These are phyloP conservation scores for Cichladusa arquata DNA, from an alignment of 2,113 vertebrate species.

Conservation along the genomic window DNA sequence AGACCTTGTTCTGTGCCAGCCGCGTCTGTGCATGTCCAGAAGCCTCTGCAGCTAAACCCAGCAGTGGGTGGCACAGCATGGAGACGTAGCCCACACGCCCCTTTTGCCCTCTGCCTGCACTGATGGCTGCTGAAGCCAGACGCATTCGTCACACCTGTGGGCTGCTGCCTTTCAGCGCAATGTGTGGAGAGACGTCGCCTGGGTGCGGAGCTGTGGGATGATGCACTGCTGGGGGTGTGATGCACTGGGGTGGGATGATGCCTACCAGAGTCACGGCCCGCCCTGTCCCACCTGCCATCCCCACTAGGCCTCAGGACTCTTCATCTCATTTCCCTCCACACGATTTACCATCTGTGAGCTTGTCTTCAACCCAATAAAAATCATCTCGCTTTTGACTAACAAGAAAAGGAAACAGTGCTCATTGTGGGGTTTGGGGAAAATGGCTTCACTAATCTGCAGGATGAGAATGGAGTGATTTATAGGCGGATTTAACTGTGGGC, in stretches of 20 bases:
- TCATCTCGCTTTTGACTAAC: constrained; percentile 89
- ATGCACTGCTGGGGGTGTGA: not conserved
- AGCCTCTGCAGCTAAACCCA: not conserved
- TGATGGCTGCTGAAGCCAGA: not conserved
- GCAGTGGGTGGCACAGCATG: not conserved
- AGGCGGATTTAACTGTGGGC: constrained; percentile 89
- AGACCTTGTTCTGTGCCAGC: not conserved
- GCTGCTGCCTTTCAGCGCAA: not conserved
- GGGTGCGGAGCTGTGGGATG: not conserved
- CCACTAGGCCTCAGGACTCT: constrained; percentile 56
- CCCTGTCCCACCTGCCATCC: constrained; percentile 29
- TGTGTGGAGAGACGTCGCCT: fast-evolving
- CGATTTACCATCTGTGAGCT: constrained; percentile 90
- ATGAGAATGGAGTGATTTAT: constrained; percentile 94
- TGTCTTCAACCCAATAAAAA: constrained; percentile 88
- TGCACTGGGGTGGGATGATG: not conserved
- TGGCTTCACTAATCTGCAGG: constrained; percentile 93
- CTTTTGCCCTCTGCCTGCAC: fast-evolving
- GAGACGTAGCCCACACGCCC: fast-evolving
- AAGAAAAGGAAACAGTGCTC: constrained; percentile 93
- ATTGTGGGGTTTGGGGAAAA: constrained; percentile 92
- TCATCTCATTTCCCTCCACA: constrained; percentile 84
- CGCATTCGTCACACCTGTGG: not conserved
- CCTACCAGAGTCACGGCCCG: not conserved
- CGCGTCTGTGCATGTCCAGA: not conserved